Evolutionary conservation across 2,888 invertebrate genomes (phyloP).

Genomic region (Saturnia japonica): DNA sequence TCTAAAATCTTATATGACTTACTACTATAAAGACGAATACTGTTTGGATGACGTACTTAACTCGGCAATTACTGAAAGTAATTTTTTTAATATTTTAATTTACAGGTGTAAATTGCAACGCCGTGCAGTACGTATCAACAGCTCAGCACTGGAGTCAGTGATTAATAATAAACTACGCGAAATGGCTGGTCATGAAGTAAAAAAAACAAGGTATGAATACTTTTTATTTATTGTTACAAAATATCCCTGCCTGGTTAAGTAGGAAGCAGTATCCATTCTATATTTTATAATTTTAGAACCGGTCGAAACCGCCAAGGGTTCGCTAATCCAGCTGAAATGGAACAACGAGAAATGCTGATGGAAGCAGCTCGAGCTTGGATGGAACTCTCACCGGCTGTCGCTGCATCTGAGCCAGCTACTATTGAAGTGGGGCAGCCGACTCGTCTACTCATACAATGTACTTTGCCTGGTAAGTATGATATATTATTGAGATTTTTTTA

Average conservation of each 20-base stretch:
- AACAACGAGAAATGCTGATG: conserved; percentile 73
- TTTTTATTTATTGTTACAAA: neutral
- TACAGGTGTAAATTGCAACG: conserved; percentile 82
- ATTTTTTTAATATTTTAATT: conserved; percentile 22
- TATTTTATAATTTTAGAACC: conserved; percentile 61
- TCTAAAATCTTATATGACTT: neutral
- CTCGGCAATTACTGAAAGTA: neutral
- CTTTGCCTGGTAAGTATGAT: conserved; percentile 79
- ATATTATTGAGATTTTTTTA: conserved; percentile 9
- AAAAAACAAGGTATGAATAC: conserved; percentile 63
- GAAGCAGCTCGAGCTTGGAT: conserved; percentile 87
- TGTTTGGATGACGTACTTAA: neutral
- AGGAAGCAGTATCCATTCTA: neutral
- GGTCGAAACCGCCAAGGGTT: conserved; percentile 83
- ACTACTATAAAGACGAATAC: neutral
- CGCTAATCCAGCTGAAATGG: conserved; percentile 60
- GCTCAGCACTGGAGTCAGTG: conserved; percentile 77
- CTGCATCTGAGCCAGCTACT: conserved; percentile 71
- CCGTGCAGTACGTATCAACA: conserved; percentile 80
- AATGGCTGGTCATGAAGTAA: conserved; percentile 63
- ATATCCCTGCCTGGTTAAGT: neutral
- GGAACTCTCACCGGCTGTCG: conserved; percentile 81
- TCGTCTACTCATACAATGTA: conserved; percentile 84
- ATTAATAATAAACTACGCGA: conserved; percentile 76
- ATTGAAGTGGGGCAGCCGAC: conserved; percentile 89